Evolutionary conservation across 2,797 vertebrate species (phyloP).

Genomic region (Nyctibius grandis): DNA sequence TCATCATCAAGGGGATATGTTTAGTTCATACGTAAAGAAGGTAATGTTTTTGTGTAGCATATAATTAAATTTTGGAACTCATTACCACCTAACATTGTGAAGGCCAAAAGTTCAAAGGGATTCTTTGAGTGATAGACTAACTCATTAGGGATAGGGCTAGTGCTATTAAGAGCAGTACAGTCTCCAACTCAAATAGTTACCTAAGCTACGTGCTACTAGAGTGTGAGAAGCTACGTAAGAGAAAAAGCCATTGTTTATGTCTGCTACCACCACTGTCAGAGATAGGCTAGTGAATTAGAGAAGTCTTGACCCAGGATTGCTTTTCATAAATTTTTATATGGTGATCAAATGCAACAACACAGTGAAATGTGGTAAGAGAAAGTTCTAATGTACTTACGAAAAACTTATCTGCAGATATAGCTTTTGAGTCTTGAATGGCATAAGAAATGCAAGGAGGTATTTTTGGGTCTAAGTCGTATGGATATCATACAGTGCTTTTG

Average conservation of each 20-base stretch:
- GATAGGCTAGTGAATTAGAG: background rate
- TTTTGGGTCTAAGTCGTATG: background rate
- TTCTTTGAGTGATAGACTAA: background rate
- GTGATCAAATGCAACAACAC: background rate
- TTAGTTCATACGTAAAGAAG: background rate
- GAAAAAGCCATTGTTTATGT: background rate
- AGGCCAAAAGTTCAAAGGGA: background rate
- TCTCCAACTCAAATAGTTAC: background rate
- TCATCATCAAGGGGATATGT: background rate
- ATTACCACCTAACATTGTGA: background rate
- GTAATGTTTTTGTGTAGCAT: background rate
- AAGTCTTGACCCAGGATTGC: background rate
- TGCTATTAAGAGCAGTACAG: background rate
- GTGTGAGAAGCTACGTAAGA: background rate
- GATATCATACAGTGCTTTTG: background rate
- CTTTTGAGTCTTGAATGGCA: background rate
- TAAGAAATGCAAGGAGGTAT: background rate
- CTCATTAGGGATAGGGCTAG: background rate
- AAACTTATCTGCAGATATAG: background rate
- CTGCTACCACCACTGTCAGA: background rate
- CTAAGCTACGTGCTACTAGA: background rate
- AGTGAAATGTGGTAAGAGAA: background rate
- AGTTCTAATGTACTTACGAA: background rate
- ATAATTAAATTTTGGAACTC: background rate
- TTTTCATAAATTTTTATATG: background rate